Evolutionary conservation across 2,113 vertebrate genomes (phyloP).

Genomic region (Nestor notabilis): DNA sequence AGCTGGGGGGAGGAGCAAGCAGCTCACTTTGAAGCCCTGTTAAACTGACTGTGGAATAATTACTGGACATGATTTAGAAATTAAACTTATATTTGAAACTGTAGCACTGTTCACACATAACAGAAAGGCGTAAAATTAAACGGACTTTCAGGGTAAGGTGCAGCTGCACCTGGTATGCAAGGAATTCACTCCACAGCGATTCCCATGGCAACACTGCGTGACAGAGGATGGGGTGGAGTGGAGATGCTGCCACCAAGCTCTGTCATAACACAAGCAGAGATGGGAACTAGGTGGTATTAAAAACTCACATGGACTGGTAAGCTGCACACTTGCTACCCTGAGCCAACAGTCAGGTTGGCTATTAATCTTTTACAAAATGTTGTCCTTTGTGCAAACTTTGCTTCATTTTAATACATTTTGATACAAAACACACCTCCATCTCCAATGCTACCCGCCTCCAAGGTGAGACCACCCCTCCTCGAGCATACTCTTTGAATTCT

Average conservation of each 20-base stretch:
- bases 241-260: neutral
- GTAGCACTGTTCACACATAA: neutral
- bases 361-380: neutral
- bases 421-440: neutral
- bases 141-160: neutral
- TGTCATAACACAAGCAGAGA: neutral
- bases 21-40: neutral
- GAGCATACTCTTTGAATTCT: neutral
- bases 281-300: neutral
- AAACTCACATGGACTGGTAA: neutral
- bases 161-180: neutral
- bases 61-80: neutral
- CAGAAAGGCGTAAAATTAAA: neutral
- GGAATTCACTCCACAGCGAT: neutral
- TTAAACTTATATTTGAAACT: neutral
- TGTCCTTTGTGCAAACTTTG: neutral
- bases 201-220: neutral
- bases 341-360: neutral
- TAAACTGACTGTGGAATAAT: neutral
- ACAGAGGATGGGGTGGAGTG: neutral
- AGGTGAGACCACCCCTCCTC: neutral
- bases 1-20: neutral
- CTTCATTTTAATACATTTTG: neutral
- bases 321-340: neutral
- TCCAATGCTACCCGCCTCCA: neutral